Base-by-base conservation (phyloP, 2,888 invertebrate genomes). In the Drosophila cracens region DNA sequence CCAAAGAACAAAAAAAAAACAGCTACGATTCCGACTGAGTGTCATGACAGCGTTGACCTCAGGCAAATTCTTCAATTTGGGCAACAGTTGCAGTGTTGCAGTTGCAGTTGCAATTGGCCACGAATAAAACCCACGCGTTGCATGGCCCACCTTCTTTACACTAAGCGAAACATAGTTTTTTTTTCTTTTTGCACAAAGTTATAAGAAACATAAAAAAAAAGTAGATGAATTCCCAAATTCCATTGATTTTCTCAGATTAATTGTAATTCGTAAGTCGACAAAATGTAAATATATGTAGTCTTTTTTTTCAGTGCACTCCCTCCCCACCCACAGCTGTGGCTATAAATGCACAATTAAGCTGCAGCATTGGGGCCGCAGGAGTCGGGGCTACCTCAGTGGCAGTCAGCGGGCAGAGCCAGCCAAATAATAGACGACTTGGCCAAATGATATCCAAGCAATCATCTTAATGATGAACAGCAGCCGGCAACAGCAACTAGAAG, bases 41-140 rank as follows among this genome's bases (percentile, higher is more conserved):
- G 81, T 81, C 83, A 83, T 74, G 84, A 89, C 84, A 87, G 82
- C 87, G 74, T 69, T 85, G 89, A 85, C 84, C 84, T 77, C 76
- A 57, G 71, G 83, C 78, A 72, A 82, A 79, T 82, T 74, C 71
- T 48, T 57, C 63, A 27, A 34, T 79, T 70, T 74, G 43, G 67
- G 61, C 80, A 78, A 79, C 77, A 74, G 77, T 70, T 78, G 77
- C 48, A 48, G 21, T 27, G 43, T 21, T 46, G 43, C 78, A 72
- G 76, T 68, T 76, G 76, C 68, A 52, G 34, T 57, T 60, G 74
- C 74, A 68, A 52, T 67, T 71, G 66, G 51, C 51, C 52, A 48
- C 49, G 25, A 49, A 27, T 18, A 54, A 53, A 60, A 10, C 70
- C 62, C 43, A 52, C 48, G 62, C 56, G 48, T 29, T 53, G 52